Conservation (phyloP, 92 coral and sea anemone species). For the Bergia puertoricense region DNA sequence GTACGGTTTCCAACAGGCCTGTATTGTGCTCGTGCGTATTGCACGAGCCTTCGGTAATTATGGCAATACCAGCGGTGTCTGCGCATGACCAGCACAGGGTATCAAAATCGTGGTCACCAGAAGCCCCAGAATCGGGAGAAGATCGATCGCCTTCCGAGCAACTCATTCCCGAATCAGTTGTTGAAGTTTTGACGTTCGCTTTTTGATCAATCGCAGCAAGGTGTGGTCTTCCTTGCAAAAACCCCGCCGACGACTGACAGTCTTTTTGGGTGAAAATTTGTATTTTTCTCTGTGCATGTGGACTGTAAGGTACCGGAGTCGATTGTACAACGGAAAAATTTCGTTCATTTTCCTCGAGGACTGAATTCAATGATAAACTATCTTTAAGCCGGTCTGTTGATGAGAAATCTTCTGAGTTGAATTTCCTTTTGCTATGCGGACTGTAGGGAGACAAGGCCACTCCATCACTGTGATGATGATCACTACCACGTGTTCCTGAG, state of each 20-base stretch:
- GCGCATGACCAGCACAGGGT: constrained; percentile 39
- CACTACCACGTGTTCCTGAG: background rate
- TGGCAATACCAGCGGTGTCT: constrained; percentile 37
- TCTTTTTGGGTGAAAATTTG: background rate
- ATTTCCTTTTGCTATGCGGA: constrained; percentile 12
- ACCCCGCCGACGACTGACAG: background rate
- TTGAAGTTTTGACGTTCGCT: background rate
- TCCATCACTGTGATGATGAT: background rate
- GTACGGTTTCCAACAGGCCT: constrained; percentile 27
- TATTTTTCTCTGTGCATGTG: background rate
- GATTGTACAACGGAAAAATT: background rate
- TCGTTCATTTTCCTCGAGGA: background rate
- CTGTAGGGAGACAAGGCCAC: constrained; percentile 11
- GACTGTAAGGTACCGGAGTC: background rate
- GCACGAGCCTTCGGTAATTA: constrained; percentile 24
- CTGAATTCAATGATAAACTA: constrained; percentile 16
- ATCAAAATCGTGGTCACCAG: constrained; percentile 33
- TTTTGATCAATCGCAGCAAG: background rate
- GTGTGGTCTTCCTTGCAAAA: background rate
- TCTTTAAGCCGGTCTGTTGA: constrained; percentile 29
- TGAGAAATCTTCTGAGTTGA: background rate
- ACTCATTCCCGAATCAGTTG: constrained; percentile 16
- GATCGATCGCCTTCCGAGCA: background rate
- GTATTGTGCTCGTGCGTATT: constrained; percentile 11
- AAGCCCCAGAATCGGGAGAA: constrained; percentile 22